These are phyloP conservation scores for Cryptus armator DNA, from an alignment of 2,888 invertebrate species.

Conservation along the genomic window DNA sequence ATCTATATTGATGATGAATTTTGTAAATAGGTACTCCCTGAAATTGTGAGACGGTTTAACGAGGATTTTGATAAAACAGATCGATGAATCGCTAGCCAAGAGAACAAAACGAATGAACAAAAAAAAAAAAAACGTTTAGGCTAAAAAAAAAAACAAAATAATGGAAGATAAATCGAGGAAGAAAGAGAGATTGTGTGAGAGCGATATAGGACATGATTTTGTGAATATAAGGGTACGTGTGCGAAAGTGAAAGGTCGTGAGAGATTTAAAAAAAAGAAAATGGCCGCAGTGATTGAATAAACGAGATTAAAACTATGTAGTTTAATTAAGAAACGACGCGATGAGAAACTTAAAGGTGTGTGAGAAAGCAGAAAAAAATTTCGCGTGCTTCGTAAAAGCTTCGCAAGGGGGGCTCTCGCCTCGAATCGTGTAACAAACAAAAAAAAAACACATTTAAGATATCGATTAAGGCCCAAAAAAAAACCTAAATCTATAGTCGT, in stretches of 20 bases:
- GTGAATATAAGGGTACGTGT: conserved; percentile 54
- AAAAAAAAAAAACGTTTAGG: conserved; percentile 66
- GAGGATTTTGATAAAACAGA: conserved; percentile 58
- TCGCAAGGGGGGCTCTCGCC: conserved; percentile 53
- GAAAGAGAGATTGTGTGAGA: conserved; percentile 43
- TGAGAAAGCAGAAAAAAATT: conserved; percentile 68
- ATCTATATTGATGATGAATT: conserved; percentile 58
- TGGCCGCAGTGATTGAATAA: conserved; percentile 69
- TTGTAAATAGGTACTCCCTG: conserved; percentile 74
- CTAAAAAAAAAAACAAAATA: conserved; percentile 55
- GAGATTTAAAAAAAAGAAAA: conserved; percentile 52
- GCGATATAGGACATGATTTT: conserved; percentile 59
- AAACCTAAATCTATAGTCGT: conserved; percentile 61
- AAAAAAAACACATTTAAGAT: conserved; percentile 59
- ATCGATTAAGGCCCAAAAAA: conserved; percentile 60
- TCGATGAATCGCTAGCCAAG: conserved; percentile 45
- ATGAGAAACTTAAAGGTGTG: conserved; percentile 67
- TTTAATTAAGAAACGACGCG: conserved; percentile 63
- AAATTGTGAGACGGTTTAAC: conserved; percentile 69
- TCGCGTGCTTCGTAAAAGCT: conserved; percentile 66
- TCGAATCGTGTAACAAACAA: conserved; percentile 39
- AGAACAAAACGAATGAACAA: conserved; percentile 53
- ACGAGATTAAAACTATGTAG: conserved; percentile 69
- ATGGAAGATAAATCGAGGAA: conserved; percentile 35
- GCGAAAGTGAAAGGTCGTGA: conserved; percentile 45